Base-by-base conservation (phyloP, 2,888 invertebrate genomes). In the Meghimatium bilineatum region DNA sequence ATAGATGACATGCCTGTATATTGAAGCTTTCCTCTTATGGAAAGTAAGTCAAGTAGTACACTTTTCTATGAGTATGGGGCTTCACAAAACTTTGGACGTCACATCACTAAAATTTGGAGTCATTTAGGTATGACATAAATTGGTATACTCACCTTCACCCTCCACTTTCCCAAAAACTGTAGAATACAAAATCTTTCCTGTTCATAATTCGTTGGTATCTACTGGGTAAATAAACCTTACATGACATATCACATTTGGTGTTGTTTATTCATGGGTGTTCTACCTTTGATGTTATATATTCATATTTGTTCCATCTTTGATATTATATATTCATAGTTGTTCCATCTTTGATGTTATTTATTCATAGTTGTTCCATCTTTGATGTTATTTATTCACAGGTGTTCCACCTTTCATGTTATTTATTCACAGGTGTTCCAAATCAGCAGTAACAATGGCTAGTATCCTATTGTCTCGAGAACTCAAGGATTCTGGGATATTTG, bases 371-470 rank as follows among this genome's bases (percentile, higher is more conserved):
- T 56, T 14, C 20, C 56, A 56, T 17, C 56, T 20, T 56, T 14
- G 17, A 56, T 56, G 56, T 17, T 14, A 20, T 17, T 3, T 56
- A n/a, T n/a, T 10, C 12, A 34, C 34, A n/a, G n/a, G 8, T 34
- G 60, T 63, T 5, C 34, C 67, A 32, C 34, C 67, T 29, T n/a
- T 67, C 34, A 34, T 38, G n/a, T 5, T 71, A 26, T 66, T 38
- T 38, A 14, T 72, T 34, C 76, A 80, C 82, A 80, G 84, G 34
- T 67, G 67, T 69, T 85, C 85, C 49, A 87, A 87, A 69, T 56
- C 85, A n/a, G 87, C 87, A 17, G 66, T 84, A 52, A 87, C 80
- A 74, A 87, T 87, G 87, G 80, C 84, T n/a, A 85, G 82, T 36
- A 84, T 81, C 32, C 29, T 85, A 52, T 80, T 87, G 83, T 71